Base-by-base conservation (phyloP, 64 coral and sea anemone species). In the Hydrozoanthus tunicans region DNA sequence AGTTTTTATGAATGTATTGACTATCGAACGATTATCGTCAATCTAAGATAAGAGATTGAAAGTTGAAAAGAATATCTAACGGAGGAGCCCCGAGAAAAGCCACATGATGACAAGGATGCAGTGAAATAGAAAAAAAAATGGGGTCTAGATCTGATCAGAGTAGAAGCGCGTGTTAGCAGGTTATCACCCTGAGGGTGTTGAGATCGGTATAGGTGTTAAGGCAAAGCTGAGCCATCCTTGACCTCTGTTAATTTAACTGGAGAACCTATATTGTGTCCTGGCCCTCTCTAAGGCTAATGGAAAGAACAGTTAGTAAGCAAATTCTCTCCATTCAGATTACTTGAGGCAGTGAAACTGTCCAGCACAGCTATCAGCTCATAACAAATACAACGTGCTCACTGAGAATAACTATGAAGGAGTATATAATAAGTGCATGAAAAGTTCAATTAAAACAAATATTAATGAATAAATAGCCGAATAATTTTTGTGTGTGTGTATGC, bases 281-380 rank as follows among this genome's bases (percentile, higher is more conserved):
- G 72, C 83, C n/a, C 12, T 8, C 54, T 86, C 17, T 58, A 6
- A 11, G 20, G 10, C 20, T 69, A 81, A 86, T 86, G 83, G 20
- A 81, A 27, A 62, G 32, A 14, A 63, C 17, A 59, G 25, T 32
- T 51, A 57, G 32, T 5, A 51, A 81, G 24, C 1, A 58, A 32
- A 11, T 81, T 11, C 9, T 6, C 11, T 71, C 23, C 6, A 27
- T 73, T 9, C 32, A 43, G 32, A 43, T 74, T 26, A 68, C 83
- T 68, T 9, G 64, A 70, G 53, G 64, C 12, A 85, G 14, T 56
- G 17, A 3, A 70, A 23, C 9, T 57, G 5, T 9, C 15, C 61
- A 12, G 14, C 24, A 54, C 52, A 14, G 54, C 3, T 6, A 72
- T 73, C 24, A 88, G 6, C 7, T 73, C 17, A 56, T 58, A 74